These are phyloP conservation scores for Parthenolecanium corni DNA, from an alignment of 2,888 invertebrate species.

Conservation along the genomic window DNA sequence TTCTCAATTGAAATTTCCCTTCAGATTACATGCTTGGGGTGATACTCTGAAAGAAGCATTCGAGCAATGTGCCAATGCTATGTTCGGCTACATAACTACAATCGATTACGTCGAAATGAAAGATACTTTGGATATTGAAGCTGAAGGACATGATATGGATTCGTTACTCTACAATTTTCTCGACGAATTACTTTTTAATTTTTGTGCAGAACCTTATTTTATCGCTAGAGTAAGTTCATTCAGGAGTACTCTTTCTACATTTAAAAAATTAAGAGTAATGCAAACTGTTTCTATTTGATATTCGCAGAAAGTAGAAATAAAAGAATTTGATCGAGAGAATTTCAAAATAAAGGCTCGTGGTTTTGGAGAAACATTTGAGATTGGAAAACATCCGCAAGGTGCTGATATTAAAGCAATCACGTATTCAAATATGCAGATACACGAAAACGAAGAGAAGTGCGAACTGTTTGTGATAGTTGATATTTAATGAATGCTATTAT, in stretches of 20 bases:
- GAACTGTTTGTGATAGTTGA: slow-evolving; percentile 97
- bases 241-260: not conserved
- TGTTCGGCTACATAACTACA: slow-evolving; percentile 98
- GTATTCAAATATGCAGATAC: slow-evolving; percentile 95
- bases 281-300: not conserved
- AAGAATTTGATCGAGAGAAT: slow-evolving; percentile 70
- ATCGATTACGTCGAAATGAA: slow-evolving; percentile 66
- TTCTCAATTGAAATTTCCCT: slow-evolving; percentile 29
- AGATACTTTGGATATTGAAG: slow-evolving; percentile 69
- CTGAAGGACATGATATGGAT: slow-evolving; percentile 76
- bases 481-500: slow-evolving; percentile 49
- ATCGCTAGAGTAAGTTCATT: slow-evolving; percentile 49
- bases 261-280: too few relatives aligned
- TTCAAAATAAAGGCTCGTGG: slow-evolving; percentile 61
- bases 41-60: slow-evolving; percentile 73
- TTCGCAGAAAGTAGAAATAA: slow-evolving; percentile 73
- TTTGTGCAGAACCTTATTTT: slow-evolving; percentile 81
- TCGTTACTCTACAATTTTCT: slow-evolving; percentile 83
- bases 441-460: slow-evolving; percentile 52
- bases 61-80: slow-evolving; percentile 87
- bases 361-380: slow-evolving; percentile 86
- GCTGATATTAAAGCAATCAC: slow-evolving; percentile 99
- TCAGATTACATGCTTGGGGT: slow-evolving; percentile 87
- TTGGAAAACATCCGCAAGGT: slow-evolving; percentile 92
- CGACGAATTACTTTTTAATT: slow-evolving; percentile 85